Percentiles rank a stretch among this genome's conserved stretches.
phyloP scores from a whole-genome alignment of 2,888 invertebrate genomes.

The Koerneria pararmatus region DNA sequence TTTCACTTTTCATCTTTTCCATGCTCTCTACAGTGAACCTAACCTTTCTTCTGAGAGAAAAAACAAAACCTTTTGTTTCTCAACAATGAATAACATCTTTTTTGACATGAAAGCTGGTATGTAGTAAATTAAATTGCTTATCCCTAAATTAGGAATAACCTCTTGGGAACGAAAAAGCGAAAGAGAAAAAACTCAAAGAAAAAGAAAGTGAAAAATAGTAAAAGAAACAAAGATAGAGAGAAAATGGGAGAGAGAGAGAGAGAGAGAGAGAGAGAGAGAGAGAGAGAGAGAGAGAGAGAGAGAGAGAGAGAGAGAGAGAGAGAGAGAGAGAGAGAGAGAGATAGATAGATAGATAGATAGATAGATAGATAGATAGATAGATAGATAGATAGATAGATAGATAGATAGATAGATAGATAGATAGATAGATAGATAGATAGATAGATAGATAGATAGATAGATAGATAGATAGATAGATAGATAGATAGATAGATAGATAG shows the following conservation, averaged over 20 bases:
- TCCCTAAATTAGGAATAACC: too few relatives aligned
- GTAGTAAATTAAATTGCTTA: too few relatives aligned
- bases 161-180: neutral
- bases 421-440: neutral
- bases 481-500: neutral
- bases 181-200: neutral
- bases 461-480: neutral
- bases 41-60: slow-evolving; percentile 11
- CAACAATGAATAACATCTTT: too few relatives aligned
- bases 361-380: neutral
- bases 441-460: neutral
- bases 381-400: neutral
- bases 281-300: slow-evolving; percentile 11
- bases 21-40: slow-evolving; percentile 1
- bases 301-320: slow-evolving; percentile 6
- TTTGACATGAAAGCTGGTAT: too few relatives aligned
- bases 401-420: neutral
- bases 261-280: slow-evolving; percentile 11
- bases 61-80: neutral
- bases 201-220: neutral
- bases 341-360: neutral
- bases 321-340: neutral
- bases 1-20: neutral
- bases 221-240: neutral
- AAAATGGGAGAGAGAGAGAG: slow-evolving; percentile 9